Evolutionary conservation across 2,888 invertebrate genomes (phyloP).

Genomic region (Volucella inflata): DNA sequence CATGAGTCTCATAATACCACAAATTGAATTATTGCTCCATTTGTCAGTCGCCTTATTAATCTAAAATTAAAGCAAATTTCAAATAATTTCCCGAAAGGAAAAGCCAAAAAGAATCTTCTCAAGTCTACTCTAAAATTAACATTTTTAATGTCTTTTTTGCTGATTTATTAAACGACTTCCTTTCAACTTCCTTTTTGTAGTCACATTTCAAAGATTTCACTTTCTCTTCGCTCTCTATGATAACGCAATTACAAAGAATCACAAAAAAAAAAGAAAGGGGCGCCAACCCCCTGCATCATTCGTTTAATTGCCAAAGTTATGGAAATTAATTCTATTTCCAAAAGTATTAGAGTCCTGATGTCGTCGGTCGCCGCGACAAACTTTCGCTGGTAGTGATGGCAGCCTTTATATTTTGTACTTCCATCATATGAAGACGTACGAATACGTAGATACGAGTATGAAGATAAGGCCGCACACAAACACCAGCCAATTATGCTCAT

Average conservation of each 20-base stretch:
- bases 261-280: slow-evolving; percentile 3
- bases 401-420: slow-evolving; percentile 24
- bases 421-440: too few relatives aligned
- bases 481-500: background rate
- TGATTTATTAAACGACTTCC: slow-evolving; percentile 32
- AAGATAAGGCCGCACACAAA: slow-evolving; percentile 6
- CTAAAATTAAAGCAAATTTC: too few relatives aligned
- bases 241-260: slow-evolving; percentile 21
- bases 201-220: slow-evolving; percentile 12
- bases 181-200: slow-evolving; percentile 5
- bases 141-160: background rate
- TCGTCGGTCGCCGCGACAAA: slow-evolving; percentile 7
- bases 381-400: slow-evolving; percentile 29
- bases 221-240: slow-evolving; percentile 4
- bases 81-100: too few relatives aligned
- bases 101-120: too few relatives aligned
- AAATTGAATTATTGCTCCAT: too few relatives aligned
- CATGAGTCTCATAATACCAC: too few relatives aligned
- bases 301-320: slow-evolving; percentile 55
- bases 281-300: slow-evolving; percentile 5
- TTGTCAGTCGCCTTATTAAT: too few relatives aligned
- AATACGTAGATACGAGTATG: too few relatives aligned
- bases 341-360: slow-evolving; percentile 22
- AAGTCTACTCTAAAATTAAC: background rate
- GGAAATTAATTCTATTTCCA: slow-evolving; percentile 49